Base-by-base conservation (phyloP, 2,113 vertebrate genomes). In the Brachionichthys hirsutus region DNA sequence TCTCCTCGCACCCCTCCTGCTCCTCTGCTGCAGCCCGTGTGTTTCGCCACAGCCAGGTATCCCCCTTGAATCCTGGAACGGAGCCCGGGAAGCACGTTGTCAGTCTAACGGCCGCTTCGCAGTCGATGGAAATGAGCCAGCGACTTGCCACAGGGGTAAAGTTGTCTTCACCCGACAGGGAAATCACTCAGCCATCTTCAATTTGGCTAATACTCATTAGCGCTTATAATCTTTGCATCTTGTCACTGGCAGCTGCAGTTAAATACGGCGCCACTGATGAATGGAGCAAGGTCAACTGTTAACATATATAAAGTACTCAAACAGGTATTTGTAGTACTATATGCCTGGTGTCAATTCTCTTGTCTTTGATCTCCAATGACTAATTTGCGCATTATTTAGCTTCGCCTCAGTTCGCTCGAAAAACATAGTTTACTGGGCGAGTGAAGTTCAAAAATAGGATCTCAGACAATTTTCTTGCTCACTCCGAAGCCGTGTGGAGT, bases 131-230 rank as follows among this genome's bases (percentile, higher is more conserved):
- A 63, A 77, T 80, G 73, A 81, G 79, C 75, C 67, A 18, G 57
- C 52, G 58, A 69, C 78, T 78, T 81, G 75, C 77, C 70, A 40
- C 70, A 15, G 75, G 77, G 83, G 79, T 88, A 47, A 82, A 86
- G 84, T 84, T 78, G 86, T 83, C 82, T 72, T 75, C 74, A 54
- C 61, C 77, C 74, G 57, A 53, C 68, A 64, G 78, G 72, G 71
- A 75, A 80, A 78, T 84, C 73, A 78, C 69, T 68, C 80, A 55
- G 62, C 15, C 15, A 56, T 61, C 70, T 60, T 62, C 60, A 56
- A 45, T 52, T 67, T 57, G 53, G 51, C 83, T 80, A 75, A 87
- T 87, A 75, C 78, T 85, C 72, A 83, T 87, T 82, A 84, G 75
- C 45, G 58, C 35, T 46, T 47, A 38, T 84, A 71, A 86, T 83